Conservation (phyloP, 2,888 invertebrate genomes). For the Torymus texanus region DNA sequence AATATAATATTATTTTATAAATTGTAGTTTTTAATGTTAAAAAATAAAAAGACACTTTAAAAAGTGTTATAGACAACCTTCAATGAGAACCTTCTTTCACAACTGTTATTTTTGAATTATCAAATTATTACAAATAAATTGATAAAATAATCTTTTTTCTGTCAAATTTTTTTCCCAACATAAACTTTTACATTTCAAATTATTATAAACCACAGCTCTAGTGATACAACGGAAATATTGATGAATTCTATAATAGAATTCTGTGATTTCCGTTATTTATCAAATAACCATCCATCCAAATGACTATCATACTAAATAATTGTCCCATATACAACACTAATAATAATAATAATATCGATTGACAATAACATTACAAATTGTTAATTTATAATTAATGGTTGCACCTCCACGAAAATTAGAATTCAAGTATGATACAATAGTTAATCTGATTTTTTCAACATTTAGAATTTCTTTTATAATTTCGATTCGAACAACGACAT, state of each 20-base stretch:
- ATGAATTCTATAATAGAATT: slow-evolving; percentile 36
- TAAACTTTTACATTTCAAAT: slow-evolving; percentile 35
- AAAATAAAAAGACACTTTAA: slow-evolving; percentile 34
- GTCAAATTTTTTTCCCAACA: slow-evolving; percentile 25
- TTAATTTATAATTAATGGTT: slow-evolving; percentile 44
- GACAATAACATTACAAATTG: slow-evolving; percentile 43
- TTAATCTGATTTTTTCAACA: slow-evolving; percentile 41
- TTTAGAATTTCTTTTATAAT: slow-evolving; percentile 35
- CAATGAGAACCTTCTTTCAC: slow-evolving; percentile 6
- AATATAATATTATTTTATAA: slow-evolving; percentile 20
- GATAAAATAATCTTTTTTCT: slow-evolving; percentile 38
- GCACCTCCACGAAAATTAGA: slow-evolving; percentile 36
- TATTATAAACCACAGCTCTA: slow-evolving; percentile 50
- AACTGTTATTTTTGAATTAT: slow-evolving; percentile 24
- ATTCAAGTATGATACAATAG: slow-evolving; percentile 38
- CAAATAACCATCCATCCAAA: slow-evolving; percentile 28
- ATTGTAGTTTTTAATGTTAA: slow-evolving; percentile 29
- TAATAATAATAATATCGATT: slow-evolving; percentile 52
- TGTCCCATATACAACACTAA: slow-evolving; percentile 36
- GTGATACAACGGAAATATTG: slow-evolving; percentile 25
- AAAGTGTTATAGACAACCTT: slow-evolving; percentile 23
- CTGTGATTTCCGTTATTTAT: slow-evolving; percentile 20
- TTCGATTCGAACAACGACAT: slow-evolving; percentile 45
- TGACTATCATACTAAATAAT: slow-evolving; percentile 43
- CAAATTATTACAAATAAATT: slow-evolving; percentile 40